These are phyloP conservation scores for Cyrtonyx montezumae DNA, from an alignment of 2,113 vertebrate genomes.

Conservation along the genomic window DNA sequence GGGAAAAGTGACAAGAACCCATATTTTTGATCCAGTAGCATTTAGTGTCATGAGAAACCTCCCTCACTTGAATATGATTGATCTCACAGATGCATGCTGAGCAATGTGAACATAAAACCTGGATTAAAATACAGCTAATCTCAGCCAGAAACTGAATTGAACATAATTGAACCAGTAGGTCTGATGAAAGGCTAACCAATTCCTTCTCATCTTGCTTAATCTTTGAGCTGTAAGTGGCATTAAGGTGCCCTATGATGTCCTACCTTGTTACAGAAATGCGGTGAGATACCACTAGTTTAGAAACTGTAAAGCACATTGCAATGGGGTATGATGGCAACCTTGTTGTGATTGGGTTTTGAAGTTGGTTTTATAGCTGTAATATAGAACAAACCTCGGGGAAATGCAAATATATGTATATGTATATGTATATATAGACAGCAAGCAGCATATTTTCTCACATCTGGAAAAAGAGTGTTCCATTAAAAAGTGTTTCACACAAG, in stretches of 20 bases:
- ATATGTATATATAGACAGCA: background rate
- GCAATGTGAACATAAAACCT: background rate
- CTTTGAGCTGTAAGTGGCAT: background rate
- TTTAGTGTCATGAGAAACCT: accelerated
- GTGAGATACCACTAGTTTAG: background rate
- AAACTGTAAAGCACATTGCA: background rate
- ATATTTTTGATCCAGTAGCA: background rate
- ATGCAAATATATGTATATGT: background rate
- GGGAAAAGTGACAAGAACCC: background rate
- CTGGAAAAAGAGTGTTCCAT: conserved; percentile 31
- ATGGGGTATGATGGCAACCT: background rate
- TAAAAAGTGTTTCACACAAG: conserved; percentile 46
- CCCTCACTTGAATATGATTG: background rate
- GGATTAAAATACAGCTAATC: background rate
- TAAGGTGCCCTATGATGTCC: background rate
- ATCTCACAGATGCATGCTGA: background rate
- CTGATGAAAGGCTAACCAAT: background rate
- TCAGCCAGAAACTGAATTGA: background rate
- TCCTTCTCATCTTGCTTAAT: background rate
- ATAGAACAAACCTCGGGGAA: background rate
- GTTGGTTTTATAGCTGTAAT: background rate
- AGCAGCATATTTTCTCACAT: conserved; percentile 9
- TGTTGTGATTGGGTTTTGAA: background rate
- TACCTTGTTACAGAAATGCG: background rate
- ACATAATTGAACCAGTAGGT: background rate